Conservation (phyloP, 2,888 invertebrate genomes). For the Cryptus armator region DNA sequence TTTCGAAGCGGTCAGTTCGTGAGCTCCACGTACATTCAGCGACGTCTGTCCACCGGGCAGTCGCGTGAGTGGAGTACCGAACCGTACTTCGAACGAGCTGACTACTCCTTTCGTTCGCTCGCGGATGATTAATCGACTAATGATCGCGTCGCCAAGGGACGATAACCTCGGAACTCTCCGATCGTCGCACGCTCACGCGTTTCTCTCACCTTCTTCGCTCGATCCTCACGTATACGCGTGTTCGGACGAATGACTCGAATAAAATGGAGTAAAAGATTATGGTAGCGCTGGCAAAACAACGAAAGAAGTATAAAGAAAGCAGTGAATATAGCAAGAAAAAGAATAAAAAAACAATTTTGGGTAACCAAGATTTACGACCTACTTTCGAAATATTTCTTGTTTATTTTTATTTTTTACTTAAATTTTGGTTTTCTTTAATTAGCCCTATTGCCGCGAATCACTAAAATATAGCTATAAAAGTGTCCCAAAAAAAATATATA, state of each 20-base stretch:
- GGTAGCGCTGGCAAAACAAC: conserved; percentile 4
- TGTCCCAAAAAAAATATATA: conserved; percentile 3
- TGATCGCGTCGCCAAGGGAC: conserved; percentile 70
- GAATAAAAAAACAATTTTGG: background rate
- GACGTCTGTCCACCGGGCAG: conserved; percentile 61
- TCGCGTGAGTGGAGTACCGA: conserved; percentile 63
- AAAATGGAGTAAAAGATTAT: conserved; percentile 38
- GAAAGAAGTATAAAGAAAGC: background rate
- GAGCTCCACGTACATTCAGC: conserved; percentile 32
- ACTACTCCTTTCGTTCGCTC: conserved; percentile 55
- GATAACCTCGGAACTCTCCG: conserved; percentile 64
- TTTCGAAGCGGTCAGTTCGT: conserved; percentile 55
- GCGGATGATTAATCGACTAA: conserved; percentile 76
- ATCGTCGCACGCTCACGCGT: conserved; percentile 58
- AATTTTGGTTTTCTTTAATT: background rate
- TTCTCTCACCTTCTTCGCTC: conserved; percentile 46
- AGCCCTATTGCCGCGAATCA: background rate
- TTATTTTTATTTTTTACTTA: background rate
- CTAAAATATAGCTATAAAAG: conserved; percentile 30
- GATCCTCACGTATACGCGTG: conserved; percentile 43
- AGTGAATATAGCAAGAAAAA: background rate
- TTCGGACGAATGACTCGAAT: conserved; percentile 52
- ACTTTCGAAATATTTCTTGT: background rate
- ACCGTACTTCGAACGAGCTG: conserved; percentile 36
- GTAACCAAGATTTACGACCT: background rate